Evolutionary conservation across 2,113 vertebrate species (phyloP).

Genomic region (Macroglossus sobrinus): DNA sequence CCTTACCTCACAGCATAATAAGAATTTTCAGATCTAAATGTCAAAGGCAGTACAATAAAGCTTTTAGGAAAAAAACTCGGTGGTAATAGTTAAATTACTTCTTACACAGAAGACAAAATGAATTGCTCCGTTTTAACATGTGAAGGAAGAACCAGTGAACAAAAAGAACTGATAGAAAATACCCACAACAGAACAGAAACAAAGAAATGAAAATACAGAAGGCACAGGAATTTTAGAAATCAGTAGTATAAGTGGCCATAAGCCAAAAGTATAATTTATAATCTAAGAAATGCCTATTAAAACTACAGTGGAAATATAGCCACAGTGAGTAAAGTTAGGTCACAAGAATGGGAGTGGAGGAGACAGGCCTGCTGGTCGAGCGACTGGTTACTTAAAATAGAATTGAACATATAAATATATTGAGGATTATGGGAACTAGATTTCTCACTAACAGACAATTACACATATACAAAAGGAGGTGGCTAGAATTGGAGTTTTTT

Average conservation of each 20-base stretch:
- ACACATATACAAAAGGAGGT: background rate
- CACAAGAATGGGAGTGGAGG: background rate
- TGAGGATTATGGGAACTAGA: background rate
- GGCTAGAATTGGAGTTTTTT: background rate
- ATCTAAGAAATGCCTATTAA: background rate
- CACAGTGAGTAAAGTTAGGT: background rate
- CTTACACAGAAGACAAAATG: background rate
- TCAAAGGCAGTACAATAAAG: background rate
- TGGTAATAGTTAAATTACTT: background rate
- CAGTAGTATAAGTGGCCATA: background rate
- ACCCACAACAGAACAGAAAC: background rate
- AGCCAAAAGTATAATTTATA: background rate
- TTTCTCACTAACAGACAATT: background rate
- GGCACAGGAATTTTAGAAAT: background rate
- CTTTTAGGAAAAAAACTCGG: background rate
- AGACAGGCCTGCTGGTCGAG: background rate
- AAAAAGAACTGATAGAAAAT: background rate
- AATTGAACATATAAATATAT: background rate
- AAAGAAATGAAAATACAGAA: background rate
- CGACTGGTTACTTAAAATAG: background rate
- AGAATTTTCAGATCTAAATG: background rate
- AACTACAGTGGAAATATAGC: background rate
- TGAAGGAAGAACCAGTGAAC: background rate
- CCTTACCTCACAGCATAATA: background rate
- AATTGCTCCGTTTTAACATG: background rate